Evolutionary conservation across 2,888 invertebrate genomes (phyloP), one percentile per base, ranked within the genome.

Genomic region (Tetragonula carbonaria): DNA sequence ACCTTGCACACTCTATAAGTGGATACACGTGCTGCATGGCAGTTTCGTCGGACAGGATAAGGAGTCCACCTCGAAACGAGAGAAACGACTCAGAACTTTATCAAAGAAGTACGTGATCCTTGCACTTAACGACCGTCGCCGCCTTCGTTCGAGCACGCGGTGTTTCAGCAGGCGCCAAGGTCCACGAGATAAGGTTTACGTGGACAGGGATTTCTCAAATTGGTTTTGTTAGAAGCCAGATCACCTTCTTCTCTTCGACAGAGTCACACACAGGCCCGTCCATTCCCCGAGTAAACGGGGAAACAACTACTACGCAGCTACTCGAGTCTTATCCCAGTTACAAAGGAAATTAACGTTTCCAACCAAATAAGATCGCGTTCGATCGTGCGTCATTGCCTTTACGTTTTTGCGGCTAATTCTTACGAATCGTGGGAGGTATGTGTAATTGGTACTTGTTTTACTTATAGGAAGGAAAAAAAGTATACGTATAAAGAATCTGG

Each of bases 21-120:
- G 83, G 73, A 71, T 89, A 84, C 85, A 87, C 90, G 85, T 86
- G 85, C 86, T 75, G 84, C 77, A 79, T 79, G 80, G 85, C 83
- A 82, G 77, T 88, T 90, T 81, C 88, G 79, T 78, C 73, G 77
- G 78, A 84, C 76, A 81, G 85, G 88, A 85, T 86, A 85, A 86
- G 88, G 80, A 89, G 84, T 81, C 84, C 78, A 67, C 83, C 80
- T 87, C 88, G 88, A 86, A 90, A 88, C 89, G 87, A 89, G 85
- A 90, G 89, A 89, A 90, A 89, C 89, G 89, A 88, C 84, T 82
- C 79, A 81, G 87, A 89, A 90, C 88, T 90, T 90, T 90, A 90
- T 90, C 89, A 90, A 90, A 90, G 89, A 87, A 86, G 78, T 90
- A 90, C 89, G 89, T 90, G 89, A 90, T 89, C 89, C 88, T 86